Evolutionary conservation across 2,888 invertebrate genomes (phyloP).

Genomic region (Glaucopsyche alexis): DNA sequence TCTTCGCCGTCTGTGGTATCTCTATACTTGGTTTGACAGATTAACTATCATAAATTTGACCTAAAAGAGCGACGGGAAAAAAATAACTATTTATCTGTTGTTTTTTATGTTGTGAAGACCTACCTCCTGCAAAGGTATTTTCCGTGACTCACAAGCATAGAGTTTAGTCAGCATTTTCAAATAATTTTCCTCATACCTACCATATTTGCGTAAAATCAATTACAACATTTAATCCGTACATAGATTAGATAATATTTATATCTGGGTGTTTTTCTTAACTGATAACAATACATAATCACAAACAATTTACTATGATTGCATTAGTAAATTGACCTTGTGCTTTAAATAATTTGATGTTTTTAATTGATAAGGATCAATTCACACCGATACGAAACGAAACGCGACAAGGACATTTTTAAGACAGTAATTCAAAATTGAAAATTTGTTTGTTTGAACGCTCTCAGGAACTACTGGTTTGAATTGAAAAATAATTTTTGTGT

Average conservation of each 20-base stretch:
- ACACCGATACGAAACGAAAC: no score
- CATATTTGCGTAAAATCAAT: conserved; percentile 1
- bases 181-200: not conserved
- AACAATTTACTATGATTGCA: not conserved
- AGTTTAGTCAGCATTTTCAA: not conserved
- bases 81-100: no score
- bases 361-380: not conserved
- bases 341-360: not conserved
- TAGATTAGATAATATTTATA: conserved; percentile 1
- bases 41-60: not conserved
- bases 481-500: no score
- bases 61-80: no score
- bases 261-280: not conserved
- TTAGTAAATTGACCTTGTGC: not conserved
- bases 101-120: not conserved
- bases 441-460: no score
- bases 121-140: not conserved
- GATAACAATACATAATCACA: not conserved
- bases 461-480: no score
- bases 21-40: no score
- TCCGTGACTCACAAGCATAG: not conserved
- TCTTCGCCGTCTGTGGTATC: no score
- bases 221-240: not conserved
- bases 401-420: no score
- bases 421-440: no score